Conservation (phyloP, 2,113 vertebrate genomes). For the Phainopepla nitens region DNA sequence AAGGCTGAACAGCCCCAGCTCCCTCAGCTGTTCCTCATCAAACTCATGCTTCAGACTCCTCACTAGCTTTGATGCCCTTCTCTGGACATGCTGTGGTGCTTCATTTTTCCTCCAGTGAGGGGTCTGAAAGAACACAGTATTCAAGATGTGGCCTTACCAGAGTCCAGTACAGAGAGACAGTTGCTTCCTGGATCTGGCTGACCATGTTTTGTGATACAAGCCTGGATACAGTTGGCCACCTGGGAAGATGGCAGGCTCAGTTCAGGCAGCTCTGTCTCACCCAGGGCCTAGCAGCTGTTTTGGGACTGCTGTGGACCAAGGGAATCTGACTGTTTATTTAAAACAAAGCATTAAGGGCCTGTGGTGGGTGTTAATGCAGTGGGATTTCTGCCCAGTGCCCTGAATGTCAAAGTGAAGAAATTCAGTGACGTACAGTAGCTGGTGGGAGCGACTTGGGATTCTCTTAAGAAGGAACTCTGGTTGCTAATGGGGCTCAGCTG, state of each 20-base stretch:
- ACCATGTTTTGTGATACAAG: background rate
- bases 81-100: background rate
- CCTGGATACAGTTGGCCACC: background rate
- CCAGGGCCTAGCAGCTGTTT: background rate
- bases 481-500: background rate
- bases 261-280: background rate
- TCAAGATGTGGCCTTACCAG: background rate
- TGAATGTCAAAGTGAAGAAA: background rate
- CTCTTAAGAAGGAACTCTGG: background rate
- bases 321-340: background rate
- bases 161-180: background rate
- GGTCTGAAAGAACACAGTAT: background rate
- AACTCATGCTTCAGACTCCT: background rate
- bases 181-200: background rate
- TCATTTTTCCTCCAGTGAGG: background rate
- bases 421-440: background rate
- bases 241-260: background rate
- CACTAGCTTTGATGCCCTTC: background rate
- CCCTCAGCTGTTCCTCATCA: background rate
- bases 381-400: background rate
- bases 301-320: background rate
- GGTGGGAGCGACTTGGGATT: background rate
- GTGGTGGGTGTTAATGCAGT: background rate
- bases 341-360: background rate
- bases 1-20: background rate